Base-by-base conservation (phyloP, 2,888 invertebrate genomes). In the Abrostola triplasia region DNA sequence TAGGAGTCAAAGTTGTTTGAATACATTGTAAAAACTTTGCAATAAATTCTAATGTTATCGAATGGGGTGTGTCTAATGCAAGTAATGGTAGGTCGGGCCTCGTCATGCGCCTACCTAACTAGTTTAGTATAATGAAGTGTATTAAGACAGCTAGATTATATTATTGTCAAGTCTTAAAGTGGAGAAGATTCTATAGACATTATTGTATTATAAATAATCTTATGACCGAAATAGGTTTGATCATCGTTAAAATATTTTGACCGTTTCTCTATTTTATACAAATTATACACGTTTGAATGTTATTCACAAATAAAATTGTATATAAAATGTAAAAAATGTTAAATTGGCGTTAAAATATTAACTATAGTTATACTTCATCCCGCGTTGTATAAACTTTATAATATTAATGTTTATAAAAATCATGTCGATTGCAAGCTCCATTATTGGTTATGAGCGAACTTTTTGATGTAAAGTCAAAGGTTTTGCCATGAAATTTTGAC, bases 261-360 rank as follows among this genome's bases (percentile, higher is more conserved):
- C 36, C 1, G 53, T 13, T 35, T 49, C 55, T 58, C 5, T 55
- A 58, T 70, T 56, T 57, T 12, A 64, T 55, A 55, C 36, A 13
- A 54, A 40, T 41, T 44, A 42, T 47, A 57, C 41, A 68, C 42
- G 35, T 52, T 54, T 56, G 8, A 59, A 53, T 68, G 11, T 59
- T 7, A 47, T 40, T 38, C 42, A 62, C 54, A 52, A 59, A 71
- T 10, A 41, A 11, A 44, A 44, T 63, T 68, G 52, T 68, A 68
- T 68, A 68, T 55, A 62, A 61, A 59, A 59, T 70, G 62, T 73
- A 56, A n/a, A n/a, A n/a, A n/a, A n/a, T n/a, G n/a, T n/a, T 24
- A 67, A 70, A 68, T 48, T 70, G 44, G 24, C 24, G 55, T 73
- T 70, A 55, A 57, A 67, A 42, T 41, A 5, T 56, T 42, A 48